These are phyloP conservation scores for Pheosia tremula DNA, from an alignment of 2,888 invertebrate species.

Conservation along the genomic window DNA sequence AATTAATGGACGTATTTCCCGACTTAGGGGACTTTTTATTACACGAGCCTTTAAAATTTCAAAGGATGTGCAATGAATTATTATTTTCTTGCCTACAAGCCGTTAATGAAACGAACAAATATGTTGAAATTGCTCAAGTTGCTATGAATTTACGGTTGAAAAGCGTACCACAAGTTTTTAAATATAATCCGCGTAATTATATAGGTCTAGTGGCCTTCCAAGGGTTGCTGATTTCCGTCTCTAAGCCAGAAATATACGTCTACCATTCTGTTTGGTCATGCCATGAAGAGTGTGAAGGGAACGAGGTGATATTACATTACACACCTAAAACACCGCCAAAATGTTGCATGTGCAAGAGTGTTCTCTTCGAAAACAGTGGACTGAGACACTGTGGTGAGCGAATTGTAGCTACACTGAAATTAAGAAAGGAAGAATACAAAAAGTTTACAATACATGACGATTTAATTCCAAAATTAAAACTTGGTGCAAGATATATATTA, in stretches of 20 bases:
- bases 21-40: constrained; percentile 56
- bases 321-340: constrained; percentile 70
- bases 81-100: constrained; percentile 64
- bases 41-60: constrained; percentile 65
- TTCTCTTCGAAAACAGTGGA: constrained; percentile 71
- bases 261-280: constrained; percentile 77
- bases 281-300: constrained; percentile 76
- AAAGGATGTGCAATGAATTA: constrained; percentile 60
- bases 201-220: constrained; percentile 54
- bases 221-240: constrained; percentile 59
- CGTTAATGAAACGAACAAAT: constrained; percentile 40
- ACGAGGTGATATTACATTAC: constrained; percentile 65
- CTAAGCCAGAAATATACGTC: constrained; percentile 63
- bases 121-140: constrained; percentile 56
- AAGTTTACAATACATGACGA: constrained; percentile 23
- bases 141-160: constrained; percentile 59
- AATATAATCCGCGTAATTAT: constrained; percentile 45
- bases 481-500: constrained; percentile 58
- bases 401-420: constrained; percentile 58
- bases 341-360: constrained; percentile 65
- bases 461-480: constrained; percentile 55
- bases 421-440: constrained; percentile 25
- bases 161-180: constrained; percentile 50
- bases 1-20: constrained; percentile 58
- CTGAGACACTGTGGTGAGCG: constrained; percentile 71